These are phyloP conservation scores for Alethe castanea DNA, from an alignment of 2,113 vertebrate species.

Conservation along the genomic window DNA sequence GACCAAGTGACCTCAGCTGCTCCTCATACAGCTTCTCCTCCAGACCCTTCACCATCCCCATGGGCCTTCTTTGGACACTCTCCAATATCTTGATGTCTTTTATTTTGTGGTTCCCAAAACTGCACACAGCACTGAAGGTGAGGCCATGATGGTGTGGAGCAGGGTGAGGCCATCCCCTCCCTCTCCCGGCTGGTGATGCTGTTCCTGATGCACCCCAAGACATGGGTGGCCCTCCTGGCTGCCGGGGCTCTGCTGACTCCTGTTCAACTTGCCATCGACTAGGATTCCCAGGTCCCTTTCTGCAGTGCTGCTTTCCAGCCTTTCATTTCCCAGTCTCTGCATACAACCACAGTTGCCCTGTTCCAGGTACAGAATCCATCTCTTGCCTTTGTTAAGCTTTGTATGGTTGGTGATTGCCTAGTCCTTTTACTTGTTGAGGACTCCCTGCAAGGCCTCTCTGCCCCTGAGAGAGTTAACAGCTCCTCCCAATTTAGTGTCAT, in stretches of 20 bases:
- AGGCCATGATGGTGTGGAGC: too few species aligned
- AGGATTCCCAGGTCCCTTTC: neutral
- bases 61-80: neutral
- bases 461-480: neutral
- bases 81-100: neutral
- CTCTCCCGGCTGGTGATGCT: accelerated
- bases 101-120: neutral
- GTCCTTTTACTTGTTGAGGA: neutral
- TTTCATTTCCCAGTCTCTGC: neutral
- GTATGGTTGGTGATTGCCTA: neutral
- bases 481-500: neutral
- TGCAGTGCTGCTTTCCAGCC: neutral
- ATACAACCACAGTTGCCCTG: neutral
- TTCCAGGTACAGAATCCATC: neutral
- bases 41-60: neutral
- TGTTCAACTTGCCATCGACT: accelerated
- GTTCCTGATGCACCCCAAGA: neutral
- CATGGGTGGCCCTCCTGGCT: accelerated
- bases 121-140: too few species aligned
- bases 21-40: neutral
- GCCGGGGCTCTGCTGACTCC: neutral
- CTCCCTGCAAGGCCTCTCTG: neutral
- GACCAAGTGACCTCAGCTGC: neutral
- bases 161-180: accelerated
- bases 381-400: neutral